These are phyloP conservation scores for Epinotia nisella DNA, from an alignment of 2,888 invertebrate genomes.

Conservation along the genomic window DNA sequence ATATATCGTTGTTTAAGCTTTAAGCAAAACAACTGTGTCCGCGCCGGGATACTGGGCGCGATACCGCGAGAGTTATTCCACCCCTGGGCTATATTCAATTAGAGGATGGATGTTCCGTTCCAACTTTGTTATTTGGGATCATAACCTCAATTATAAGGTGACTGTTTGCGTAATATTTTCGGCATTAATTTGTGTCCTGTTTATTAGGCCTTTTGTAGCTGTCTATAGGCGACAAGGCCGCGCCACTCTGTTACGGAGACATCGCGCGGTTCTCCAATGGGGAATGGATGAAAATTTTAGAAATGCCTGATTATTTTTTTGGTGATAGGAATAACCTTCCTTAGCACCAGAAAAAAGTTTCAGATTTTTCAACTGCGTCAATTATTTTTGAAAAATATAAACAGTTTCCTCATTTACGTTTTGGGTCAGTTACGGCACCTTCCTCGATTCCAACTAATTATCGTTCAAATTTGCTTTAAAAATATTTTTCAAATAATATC, in stretches of 20 bases:
- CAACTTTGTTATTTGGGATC: conserved; percentile 31
- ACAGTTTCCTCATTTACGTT: no score
- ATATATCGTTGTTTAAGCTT: conserved; percentile 44
- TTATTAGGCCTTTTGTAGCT: conserved; percentile 17
- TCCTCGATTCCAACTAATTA: no score
- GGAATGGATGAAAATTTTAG: no score
- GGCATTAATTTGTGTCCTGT: conserved; percentile 2
- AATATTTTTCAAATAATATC: no score
- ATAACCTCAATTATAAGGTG: conserved; percentile 30
- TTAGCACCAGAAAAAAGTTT: no score
- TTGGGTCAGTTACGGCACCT: no score
- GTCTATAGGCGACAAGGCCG: conserved; percentile 12
- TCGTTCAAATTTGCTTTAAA: no score
- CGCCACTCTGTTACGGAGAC: not conserved
- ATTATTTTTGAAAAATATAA: no score
- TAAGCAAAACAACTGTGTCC: conserved; percentile 43
- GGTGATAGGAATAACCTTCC: no score
- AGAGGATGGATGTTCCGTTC: conserved; percentile 25
- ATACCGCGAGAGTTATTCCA: conserved; percentile 36
- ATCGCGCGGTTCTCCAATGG: not conserved
- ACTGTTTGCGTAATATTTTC: conserved; percentile 21
- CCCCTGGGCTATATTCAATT: conserved; percentile 43
- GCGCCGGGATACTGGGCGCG: conserved; percentile 20
- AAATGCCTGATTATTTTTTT: no score
- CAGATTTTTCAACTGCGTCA: no score